These are phyloP conservation scores for Heliopora coerulea DNA, from an alignment of 92 coral and sea anemone genomes.

Conservation along the genomic window DNA sequence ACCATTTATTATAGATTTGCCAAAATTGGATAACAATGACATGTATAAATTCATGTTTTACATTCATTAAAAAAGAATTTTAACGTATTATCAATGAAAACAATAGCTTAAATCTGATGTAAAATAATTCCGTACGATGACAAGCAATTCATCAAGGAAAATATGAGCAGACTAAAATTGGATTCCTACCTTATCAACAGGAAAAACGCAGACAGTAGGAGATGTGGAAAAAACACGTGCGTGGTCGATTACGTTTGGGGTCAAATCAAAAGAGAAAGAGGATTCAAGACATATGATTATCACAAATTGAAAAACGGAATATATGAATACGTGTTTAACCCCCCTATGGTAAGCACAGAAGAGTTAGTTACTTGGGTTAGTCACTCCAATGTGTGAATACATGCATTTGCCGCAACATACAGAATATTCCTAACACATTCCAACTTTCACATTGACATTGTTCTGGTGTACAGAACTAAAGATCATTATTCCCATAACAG, in stretches of 20 bases:
- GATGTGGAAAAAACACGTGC: slow-evolving; percentile 37
- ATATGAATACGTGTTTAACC: slow-evolving; percentile 21
- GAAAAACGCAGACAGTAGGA: slow-evolving; percentile 19
- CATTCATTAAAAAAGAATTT: too few species aligned
- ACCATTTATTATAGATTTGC: too few species aligned
- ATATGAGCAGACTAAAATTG: slow-evolving; percentile 39
- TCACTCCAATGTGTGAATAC: slow-evolving; percentile 36
- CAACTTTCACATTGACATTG: background rate
- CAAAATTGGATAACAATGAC: too few species aligned
- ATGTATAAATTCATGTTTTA: too few species aligned
- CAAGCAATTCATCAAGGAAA: background rate
- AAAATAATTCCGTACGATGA: background rate
- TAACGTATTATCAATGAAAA: too few species aligned
- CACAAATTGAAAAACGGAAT: slow-evolving; percentile 27
- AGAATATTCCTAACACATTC: slow-evolving; percentile 36
- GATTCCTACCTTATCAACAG: slow-evolving; percentile 41
- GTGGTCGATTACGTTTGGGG: slow-evolving; percentile 47
- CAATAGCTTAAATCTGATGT: too few species aligned
- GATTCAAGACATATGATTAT: slow-evolving; percentile 49
- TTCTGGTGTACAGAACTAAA: slow-evolving; percentile 35
- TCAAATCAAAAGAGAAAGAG: slow-evolving; percentile 35
- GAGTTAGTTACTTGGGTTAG: slow-evolving; percentile 53
- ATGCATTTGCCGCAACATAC: slow-evolving; percentile 47
- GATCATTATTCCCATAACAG: slow-evolving; percentile 51
- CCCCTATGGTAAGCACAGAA: slow-evolving; percentile 37